A percentile compares a stretch with the other conserved stretches of the same genome.
Conservation (phyloP, 2,797 vertebrate genomes). For the Pampus argenteus region DNA sequence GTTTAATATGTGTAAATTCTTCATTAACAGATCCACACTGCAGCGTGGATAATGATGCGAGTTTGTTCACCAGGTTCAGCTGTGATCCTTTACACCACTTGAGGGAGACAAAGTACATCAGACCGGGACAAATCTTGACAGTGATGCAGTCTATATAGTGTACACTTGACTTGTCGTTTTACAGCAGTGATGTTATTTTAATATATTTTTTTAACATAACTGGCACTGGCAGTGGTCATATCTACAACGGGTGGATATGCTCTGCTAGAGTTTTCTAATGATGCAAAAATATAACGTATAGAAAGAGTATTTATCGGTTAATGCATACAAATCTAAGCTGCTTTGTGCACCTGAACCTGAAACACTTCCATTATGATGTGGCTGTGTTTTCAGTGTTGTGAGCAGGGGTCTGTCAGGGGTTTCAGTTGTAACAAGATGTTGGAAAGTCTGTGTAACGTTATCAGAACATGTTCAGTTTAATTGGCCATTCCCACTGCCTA, state of each 20-base stretch:
- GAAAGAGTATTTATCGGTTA: neutral
- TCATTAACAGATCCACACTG: neutral
- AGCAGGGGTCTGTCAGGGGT: neutral
- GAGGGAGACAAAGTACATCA: slow-evolving; percentile 78
- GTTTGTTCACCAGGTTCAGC: neutral
- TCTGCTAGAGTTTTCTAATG: neutral
- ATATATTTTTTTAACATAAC: neutral
- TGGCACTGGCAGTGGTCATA: neutral
- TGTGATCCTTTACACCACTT: slow-evolving; percentile 43
- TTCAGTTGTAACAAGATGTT: neutral
- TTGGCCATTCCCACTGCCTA: neutral
- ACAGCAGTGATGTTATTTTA: neutral
- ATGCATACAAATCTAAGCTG: neutral
- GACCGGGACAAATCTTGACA: slow-evolving; percentile 5
- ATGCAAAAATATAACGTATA: neutral
- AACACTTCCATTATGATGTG: neutral
- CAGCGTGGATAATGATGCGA: neutral
- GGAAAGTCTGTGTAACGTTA: neutral
- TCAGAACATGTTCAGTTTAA: neutral
- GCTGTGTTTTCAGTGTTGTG: neutral
- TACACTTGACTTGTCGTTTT: neutral
- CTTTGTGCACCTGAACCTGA: neutral
- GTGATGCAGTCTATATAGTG: neutral
- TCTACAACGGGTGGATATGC: neutral
- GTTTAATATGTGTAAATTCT: neutral